Percentiles rank a stretch among this genome's conserved stretches.
Evolutionary conservation across 2,113 vertebrate species (phyloP).

Genomic region (Promerops cafer): DNA sequence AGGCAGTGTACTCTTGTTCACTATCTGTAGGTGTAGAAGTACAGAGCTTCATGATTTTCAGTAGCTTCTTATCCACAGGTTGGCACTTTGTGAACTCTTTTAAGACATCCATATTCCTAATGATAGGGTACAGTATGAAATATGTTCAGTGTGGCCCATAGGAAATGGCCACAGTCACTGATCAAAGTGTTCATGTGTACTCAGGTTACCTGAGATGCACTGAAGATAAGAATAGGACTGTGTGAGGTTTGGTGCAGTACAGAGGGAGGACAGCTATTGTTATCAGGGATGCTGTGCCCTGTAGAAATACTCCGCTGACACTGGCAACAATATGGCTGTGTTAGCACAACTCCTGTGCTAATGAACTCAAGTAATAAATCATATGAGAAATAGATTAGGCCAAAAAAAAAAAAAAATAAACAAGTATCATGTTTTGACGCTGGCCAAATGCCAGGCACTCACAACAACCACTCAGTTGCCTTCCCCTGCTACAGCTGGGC

Average conservation of each 20-base stretch:
- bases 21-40: not conserved
- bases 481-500: not conserved
- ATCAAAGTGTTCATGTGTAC: not conserved
- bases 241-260: not conserved
- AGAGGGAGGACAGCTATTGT: not conserved
- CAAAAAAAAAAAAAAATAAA: not conserved
- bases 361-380: not conserved
- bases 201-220: not conserved
- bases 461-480: accelerated
- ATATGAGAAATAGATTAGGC: not conserved
- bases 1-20: not conserved
- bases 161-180: not conserved
- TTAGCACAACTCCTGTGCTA: not conserved
- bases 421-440: not conserved
- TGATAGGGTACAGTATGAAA: not conserved
- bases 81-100: not conserved
- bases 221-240: not conserved
- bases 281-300: not conserved
- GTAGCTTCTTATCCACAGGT: not conserved
- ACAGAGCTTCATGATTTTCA: not conserved
- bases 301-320: not conserved
- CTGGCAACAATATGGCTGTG: not conserved
- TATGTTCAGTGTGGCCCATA: not conserved
- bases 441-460: not conserved
- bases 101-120: not conserved